phyloP scores from a whole-genome alignment of 2,113 vertebrate species.

The Phalacrocorax aristotelis region DNA sequence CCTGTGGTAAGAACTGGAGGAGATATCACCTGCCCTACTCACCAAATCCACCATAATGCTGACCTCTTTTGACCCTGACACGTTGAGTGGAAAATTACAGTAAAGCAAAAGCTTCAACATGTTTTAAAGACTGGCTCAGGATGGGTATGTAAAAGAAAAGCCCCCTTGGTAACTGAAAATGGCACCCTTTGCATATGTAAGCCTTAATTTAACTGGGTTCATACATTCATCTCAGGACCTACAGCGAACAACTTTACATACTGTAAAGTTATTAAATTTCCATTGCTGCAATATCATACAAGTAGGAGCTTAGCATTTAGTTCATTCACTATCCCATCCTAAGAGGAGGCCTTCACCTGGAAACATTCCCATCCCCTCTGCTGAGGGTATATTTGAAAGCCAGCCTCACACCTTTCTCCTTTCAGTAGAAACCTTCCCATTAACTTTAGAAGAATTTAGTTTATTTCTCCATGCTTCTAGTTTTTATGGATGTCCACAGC shows the following conservation, averaged over 20 bases:
- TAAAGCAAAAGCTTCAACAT: background rate
- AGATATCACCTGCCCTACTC: background rate
- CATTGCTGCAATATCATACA: background rate
- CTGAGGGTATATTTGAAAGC: background rate
- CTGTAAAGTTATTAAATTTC: background rate
- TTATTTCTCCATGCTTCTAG: background rate
- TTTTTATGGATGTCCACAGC: background rate
- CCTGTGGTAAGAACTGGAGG: accelerated
- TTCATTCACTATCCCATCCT: background rate
- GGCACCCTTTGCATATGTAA: background rate
- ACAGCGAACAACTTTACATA: background rate
- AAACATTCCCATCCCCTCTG: background rate
- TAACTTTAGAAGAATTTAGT: background rate
- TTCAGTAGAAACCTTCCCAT: background rate
- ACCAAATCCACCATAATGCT: background rate
- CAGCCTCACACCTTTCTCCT: background rate
- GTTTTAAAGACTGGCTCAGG: background rate
- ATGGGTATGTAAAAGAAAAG: background rate
- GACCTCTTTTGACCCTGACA: background rate
- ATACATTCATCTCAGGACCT: background rate
- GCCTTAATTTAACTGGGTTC: background rate
- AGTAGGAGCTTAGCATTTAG: background rate
- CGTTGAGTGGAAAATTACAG: background rate
- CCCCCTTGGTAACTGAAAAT: background rate
- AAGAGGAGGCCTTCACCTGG: background rate